Evolutionary conservation across 1,140 invertebrate genomes (phyloP).

Genomic region (Anoplolepis gracilipes): DNA sequence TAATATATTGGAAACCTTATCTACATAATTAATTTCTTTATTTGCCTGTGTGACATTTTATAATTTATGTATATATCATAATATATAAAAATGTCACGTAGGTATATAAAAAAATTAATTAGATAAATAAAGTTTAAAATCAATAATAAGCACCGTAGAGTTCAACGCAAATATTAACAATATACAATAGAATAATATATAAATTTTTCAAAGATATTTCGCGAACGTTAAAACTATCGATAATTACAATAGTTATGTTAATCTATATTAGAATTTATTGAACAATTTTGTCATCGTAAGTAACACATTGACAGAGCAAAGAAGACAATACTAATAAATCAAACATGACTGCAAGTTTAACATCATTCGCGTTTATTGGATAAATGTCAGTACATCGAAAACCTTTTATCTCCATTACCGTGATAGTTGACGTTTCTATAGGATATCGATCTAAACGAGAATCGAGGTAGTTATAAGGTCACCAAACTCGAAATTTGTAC

Average conservation of each 20-base stretch:
- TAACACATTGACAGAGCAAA: neutral
- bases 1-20: too few relatives aligned
- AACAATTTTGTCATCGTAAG: neutral
- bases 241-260: slow-evolving; percentile 2
- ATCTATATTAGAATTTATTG: neutral
- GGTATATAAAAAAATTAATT: neutral
- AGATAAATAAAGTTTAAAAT: neutral
- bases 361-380: slow-evolving; percentile 33
- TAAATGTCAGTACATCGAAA: slow-evolving; percentile 48
- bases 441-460: slow-evolving; percentile 28
- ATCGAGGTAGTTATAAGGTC: slow-evolving; percentile 41
- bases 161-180: neutral
- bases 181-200: neutral
- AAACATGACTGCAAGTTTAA: slow-evolving; percentile 1
- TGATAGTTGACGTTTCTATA: slow-evolving; percentile 16
- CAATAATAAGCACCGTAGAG: too few relatives aligned
- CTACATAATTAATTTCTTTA: too few relatives aligned
- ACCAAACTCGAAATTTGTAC: slow-evolving; percentile 28
- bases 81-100: neutral
- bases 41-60: too few relatives aligned
- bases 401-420: slow-evolving; percentile 50
- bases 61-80: neutral
- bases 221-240: neutral
- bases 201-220: neutral
- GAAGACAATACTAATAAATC: slow-evolving; percentile 35